Evolutionary conservation across 2,797 vertebrate species (phyloP).

Genomic region (Coregonus ussuriensis): DNA sequence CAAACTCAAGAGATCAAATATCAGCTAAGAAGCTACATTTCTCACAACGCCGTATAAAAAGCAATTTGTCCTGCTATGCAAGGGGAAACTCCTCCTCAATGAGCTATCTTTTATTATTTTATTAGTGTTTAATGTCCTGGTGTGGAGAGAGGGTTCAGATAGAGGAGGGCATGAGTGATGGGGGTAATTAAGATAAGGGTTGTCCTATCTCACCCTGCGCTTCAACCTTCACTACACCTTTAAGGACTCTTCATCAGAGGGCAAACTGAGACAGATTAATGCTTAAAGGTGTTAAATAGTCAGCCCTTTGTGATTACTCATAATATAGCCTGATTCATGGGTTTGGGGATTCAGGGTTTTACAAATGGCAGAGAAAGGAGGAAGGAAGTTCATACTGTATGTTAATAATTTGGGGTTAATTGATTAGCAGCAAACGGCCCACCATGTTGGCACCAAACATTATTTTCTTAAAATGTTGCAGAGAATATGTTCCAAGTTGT

Average conservation of each 20-base stretch:
- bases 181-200: conserved; percentile 69
- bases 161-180: conserved; percentile 67
- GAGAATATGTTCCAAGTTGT: neutral
- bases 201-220: conserved; percentile 64
- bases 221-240: conserved; percentile 67
- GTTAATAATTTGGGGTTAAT: no score
- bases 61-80: neutral
- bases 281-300: conserved; percentile 55
- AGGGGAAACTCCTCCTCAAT: conserved; percentile 36
- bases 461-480: neutral
- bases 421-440: neutral
- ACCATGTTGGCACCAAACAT: no score
- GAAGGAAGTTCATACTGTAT: no score
- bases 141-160: conserved; percentile 62
- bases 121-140: conserved; percentile 49
- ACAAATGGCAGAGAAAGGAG: conserved; percentile 1
- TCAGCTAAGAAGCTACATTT: conserved; percentile 29
- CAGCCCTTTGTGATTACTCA: conserved; percentile 54
- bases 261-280: conserved; percentile 50
- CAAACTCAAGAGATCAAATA: conserved; percentile 34
- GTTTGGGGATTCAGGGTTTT: conserved; percentile 6
- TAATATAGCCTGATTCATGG: conserved; percentile 19
- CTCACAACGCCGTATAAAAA: neutral
- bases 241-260: conserved; percentile 48
- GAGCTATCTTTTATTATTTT: conserved; percentile 47